Evolutionary conservation across 2,113 vertebrate species (phyloP).

Genomic region (Podocnemis expansa): DNA sequence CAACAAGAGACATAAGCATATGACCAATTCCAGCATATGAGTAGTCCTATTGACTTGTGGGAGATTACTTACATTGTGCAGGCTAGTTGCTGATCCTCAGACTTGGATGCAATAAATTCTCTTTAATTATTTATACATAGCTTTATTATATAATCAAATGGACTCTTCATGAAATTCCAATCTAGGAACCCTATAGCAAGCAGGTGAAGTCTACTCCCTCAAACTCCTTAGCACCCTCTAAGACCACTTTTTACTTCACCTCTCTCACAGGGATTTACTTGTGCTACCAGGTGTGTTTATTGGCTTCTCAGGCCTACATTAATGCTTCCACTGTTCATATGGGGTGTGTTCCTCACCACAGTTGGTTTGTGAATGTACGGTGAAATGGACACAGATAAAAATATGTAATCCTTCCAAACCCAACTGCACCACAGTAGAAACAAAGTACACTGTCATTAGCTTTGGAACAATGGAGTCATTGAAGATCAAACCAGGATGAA

Average conservation of each 20-base stretch:
- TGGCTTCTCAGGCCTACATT: too few relatives aligned
- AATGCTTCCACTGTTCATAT: too few relatives aligned
- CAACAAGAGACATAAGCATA: neutral
- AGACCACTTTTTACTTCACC: too few relatives aligned
- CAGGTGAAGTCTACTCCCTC: too few relatives aligned
- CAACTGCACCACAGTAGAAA: neutral
- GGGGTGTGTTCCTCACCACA: too few relatives aligned
- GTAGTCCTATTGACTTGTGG: neutral
- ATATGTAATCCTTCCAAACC: too few relatives aligned
- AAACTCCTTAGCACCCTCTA: too few relatives aligned
- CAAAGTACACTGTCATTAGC: neutral
- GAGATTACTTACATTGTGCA: neutral
- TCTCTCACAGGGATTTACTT: too few relatives aligned
- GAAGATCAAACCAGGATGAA: constrained; percentile 41
- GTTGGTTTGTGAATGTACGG: too few relatives aligned
- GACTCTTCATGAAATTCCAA: neutral
- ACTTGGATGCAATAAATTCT: neutral
- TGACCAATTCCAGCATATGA: neutral
- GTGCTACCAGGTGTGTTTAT: too few relatives aligned
- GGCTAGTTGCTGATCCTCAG: neutral
- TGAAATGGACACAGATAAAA: too few relatives aligned
- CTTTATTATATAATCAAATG: neutral
- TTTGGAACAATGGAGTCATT: constrained; percentile 8
- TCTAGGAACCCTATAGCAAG: too few relatives aligned
- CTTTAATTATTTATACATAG: neutral